phyloP scores from a whole-genome alignment of 2,888 invertebrate genomes.

The Diplazon laetatorius region DNA sequence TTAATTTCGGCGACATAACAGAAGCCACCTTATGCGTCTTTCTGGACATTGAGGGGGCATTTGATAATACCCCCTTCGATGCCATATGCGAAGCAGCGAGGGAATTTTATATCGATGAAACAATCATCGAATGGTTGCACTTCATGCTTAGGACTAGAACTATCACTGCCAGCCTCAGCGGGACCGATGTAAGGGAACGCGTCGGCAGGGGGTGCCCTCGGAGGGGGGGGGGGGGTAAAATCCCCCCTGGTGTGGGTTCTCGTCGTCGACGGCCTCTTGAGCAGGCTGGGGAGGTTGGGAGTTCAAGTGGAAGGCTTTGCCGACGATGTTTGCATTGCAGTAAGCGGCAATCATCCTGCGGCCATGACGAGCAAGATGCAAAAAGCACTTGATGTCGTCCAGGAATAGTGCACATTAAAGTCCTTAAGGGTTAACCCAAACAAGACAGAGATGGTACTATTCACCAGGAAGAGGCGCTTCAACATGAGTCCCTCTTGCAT shows the following conservation, averaged over 20 bases:
- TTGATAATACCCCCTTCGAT: no score
- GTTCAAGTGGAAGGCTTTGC: neutral
- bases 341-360: neutral
- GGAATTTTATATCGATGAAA: no score
- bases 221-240: constrained; percentile 16
- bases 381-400: neutral
- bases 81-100: no score
- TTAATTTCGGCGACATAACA: constrained; percentile 5
- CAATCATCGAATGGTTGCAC: no score
- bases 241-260: constrained; percentile 17
- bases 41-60: no score
- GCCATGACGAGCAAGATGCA: neutral
- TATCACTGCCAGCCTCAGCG: constrained; percentile 20
- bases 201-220: constrained; percentile 47
- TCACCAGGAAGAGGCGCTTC: neutral
- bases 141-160: no score
- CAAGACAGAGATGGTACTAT: neutral
- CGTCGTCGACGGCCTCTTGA: constrained; percentile 17
- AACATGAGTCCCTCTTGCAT: neutral
- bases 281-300: neutral
- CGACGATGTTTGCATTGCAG: neutral
- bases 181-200: neutral
- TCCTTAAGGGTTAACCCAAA: neutral
- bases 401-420: neutral
- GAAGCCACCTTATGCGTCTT: no score